Conservation (phyloP, 2,797 vertebrate genomes). For the Characodon lateralis region DNA sequence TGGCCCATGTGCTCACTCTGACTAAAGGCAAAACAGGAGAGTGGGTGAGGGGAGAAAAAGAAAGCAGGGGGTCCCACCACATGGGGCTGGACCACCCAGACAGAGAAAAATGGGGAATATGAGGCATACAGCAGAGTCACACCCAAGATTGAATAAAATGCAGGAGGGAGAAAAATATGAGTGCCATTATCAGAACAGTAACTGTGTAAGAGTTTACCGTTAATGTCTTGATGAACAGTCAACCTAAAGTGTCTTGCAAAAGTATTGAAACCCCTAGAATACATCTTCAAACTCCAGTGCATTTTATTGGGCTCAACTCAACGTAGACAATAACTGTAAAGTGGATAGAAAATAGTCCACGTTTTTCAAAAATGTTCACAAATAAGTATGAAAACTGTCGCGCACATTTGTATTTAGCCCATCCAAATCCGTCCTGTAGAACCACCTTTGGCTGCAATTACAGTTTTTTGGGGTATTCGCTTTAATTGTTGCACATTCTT, state of each 20-base stretch:
- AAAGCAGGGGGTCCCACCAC: conserved; percentile 27
- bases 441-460: too few species aligned
- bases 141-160: conserved; percentile 6
- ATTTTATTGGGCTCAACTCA: too few species aligned
- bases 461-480: too few species aligned
- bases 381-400: too few species aligned
- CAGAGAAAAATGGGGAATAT: conserved; percentile 4
- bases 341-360: too few species aligned
- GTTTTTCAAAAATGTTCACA: too few species aligned
- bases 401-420: too few species aligned
- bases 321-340: too few species aligned
- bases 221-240: conserved; percentile 20
- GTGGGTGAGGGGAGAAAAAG: not conserved
- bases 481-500: too few species aligned
- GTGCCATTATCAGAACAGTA: not conserved
- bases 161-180: conserved; percentile 5
- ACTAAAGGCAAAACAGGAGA: conserved; percentile 47
- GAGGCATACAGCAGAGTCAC: conserved; percentile 9
- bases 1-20: conserved; percentile 68
- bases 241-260: not conserved
- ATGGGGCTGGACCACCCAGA: conserved; percentile 36
- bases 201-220: conserved; percentile 17
- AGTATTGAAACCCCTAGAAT: not conserved
- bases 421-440: too few species aligned
- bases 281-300: not conserved